Evolutionary conservation across 64 coral and sea anemone species (phyloP), one percentile per base, ranked within the genome.

Genomic region (Porites australiensis): DNA sequence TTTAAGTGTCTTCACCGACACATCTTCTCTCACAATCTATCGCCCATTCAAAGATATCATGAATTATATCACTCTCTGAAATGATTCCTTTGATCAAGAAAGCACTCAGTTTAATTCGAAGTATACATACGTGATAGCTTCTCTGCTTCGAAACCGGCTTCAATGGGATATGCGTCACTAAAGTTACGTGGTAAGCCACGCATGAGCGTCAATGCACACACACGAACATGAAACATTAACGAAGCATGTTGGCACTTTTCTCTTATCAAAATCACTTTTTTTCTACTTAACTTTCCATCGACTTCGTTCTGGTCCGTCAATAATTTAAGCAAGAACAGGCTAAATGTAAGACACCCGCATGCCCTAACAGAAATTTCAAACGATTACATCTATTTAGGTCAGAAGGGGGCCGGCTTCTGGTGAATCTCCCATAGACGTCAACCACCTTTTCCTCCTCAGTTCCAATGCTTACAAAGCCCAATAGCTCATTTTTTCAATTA

Each of bases 1-100:
- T 64, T 83, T 64, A 84, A 84, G 59, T 69, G 63, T 10, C 62
- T 84, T 43, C 69, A 51, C 14, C 64, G 46, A 68, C 44, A 81
- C 55, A 14, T 44, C 19, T 61, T 44, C 20, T 44, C 27, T 7
- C 52, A 45, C 79, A 19, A 58, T 23, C 50, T 79, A 19, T 58
- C 8, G 51, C 54, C 21, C 75, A n/a, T 69, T 84, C 62, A 68
- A 47, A 14, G 45, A 50, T 67, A 67, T 67, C 81, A 8, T 8
- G 62, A 68, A 83, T 21, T 19, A 83, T 68, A 61, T 83, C 14
- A 44, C 12, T 65, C 6, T 48, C 14, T 48, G 43, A 44, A 65
- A 83, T 45, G 49, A 81, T 62, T 16, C 21, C 21, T 63, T 22
- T 48, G 4, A 46, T 6, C 16, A n/a, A 84, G 2, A 6, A 23